These are phyloP conservation scores for Ceratosolen solmsi DNA, from an alignment of 1,140 invertebrate genomes.

Conservation along the genomic window DNA sequence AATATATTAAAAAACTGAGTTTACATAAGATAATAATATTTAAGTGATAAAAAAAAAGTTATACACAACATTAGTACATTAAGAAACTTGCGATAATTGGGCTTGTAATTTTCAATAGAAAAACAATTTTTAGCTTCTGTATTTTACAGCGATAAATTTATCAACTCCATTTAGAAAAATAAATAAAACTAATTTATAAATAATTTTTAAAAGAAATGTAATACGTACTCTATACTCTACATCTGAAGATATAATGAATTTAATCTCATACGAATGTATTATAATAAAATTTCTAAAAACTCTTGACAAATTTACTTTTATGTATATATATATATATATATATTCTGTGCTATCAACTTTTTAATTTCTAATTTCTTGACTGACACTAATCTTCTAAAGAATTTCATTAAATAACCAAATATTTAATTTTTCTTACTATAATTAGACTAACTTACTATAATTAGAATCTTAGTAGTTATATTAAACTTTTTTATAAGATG, in stretches of 20 bases:
- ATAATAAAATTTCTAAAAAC: conserved; percentile 28
- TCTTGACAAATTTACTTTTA: conserved; percentile 45
- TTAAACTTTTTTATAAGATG: neutral
- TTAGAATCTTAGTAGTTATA: conserved; percentile 54
- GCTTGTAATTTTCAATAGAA: too few relatives aligned
- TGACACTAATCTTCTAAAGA: conserved; percentile 52
- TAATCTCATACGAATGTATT: neutral
- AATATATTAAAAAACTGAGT: too few relatives aligned
- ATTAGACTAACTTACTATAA: conserved; percentile 60
- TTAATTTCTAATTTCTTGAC: conserved; percentile 59
- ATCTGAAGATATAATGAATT: neutral
- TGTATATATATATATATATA: conserved; percentile 56
- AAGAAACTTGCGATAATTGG: too few relatives aligned
- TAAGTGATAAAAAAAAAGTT: too few relatives aligned
- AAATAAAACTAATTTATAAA: too few relatives aligned
- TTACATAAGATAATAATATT: too few relatives aligned
- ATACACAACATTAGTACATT: too few relatives aligned
- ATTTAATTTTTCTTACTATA: conserved; percentile 47
- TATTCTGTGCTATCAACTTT: conserved; percentile 67
- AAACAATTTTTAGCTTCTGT: too few relatives aligned
- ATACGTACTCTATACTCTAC: too few relatives aligned
- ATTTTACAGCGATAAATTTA: too few relatives aligned
- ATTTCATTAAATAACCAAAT: conserved; percentile 57
- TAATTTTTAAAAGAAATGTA: too few relatives aligned
- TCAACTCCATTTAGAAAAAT: too few relatives aligned